phyloP scores from a whole-genome alignment of 1,140 invertebrate genomes.

The Ectropis grisescens region DNA sequence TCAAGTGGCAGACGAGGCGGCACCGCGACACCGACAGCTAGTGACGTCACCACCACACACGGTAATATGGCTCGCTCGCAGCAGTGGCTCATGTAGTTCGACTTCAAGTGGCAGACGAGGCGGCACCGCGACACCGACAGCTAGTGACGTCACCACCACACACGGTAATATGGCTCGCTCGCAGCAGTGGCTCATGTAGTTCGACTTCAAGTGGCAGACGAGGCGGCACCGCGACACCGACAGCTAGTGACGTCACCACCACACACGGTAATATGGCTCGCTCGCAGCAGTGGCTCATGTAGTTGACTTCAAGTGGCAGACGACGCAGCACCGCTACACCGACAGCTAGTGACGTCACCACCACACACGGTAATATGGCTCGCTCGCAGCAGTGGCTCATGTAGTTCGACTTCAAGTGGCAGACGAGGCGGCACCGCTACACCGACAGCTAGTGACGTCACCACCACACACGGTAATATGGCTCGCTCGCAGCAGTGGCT shows the following conservation, averaged over 20 bases:
- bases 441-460: slow-evolving; percentile 33
- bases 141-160: slow-evolving; percentile 23
- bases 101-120: slow-evolving; percentile 93
- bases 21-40: slow-evolving; percentile 27
- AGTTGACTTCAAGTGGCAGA: slow-evolving; percentile 96
- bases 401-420: slow-evolving; percentile 96
- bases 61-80: slow-evolving; percentile 72
- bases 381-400: slow-evolving; percentile 93
- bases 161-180: slow-evolving; percentile 27
- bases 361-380: slow-evolving; percentile 10
- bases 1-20: slow-evolving; percentile 88
- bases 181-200: slow-evolving; percentile 97
- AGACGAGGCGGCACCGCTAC: slow-evolving; percentile 69
- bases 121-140: slow-evolving; percentile 17
- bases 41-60: slow-evolving; percentile 9
- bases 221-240: slow-evolving; percentile 11
- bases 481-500: slow-evolving; percentile 88
- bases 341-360: slow-evolving; percentile 32
- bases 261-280: slow-evolving; percentile 20
- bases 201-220: slow-evolving; percentile 95
- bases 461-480: too few species aligned
- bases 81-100: slow-evolving; percentile 95
- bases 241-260: slow-evolving; percentile 32
- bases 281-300: slow-evolving; percentile 95
- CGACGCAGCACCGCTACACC: slow-evolving; percentile 34